Conservation (phyloP, 2,113 vertebrate species). For the Pseudopipra pipra region DNA sequence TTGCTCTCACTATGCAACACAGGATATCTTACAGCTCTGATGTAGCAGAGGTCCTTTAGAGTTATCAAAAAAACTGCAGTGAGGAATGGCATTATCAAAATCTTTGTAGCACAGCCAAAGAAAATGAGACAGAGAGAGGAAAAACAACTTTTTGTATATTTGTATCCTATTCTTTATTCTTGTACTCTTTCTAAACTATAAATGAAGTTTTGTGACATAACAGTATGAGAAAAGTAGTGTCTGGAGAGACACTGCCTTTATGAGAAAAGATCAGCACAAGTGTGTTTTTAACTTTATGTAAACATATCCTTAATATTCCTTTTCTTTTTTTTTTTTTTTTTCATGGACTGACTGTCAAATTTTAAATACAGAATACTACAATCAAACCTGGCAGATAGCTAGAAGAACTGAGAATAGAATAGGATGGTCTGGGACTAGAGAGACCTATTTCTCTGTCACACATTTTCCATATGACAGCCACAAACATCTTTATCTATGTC, state of each 20-base stretch:
- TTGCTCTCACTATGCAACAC: not conserved
- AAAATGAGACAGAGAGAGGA: not conserved
- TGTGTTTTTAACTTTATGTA: not conserved
- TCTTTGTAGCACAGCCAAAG: not conserved
- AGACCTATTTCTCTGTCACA: not conserved
- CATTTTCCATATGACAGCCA: not conserved
- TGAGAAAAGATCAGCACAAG: not conserved
- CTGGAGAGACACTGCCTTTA: not conserved
- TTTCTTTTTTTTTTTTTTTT: not conserved
- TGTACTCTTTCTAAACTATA: not conserved
- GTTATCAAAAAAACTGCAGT: not conserved
- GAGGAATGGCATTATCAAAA: not conserved
- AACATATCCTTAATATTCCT: not conserved
- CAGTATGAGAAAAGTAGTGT: not conserved
- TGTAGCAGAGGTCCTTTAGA: not conserved
- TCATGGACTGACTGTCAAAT: not conserved
- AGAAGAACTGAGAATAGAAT: not conserved
- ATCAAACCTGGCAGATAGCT: not conserved
- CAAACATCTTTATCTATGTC: not conserved
- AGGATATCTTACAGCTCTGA: not conserved
- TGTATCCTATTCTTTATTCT: not conserved
- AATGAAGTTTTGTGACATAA: not conserved
- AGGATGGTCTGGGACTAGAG: not conserved
- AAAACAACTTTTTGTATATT: not conserved
- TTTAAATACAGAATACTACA: not conserved